Conservation (phyloP, 2,888 invertebrate species). For the Tetheella fluctuosa region DNA sequence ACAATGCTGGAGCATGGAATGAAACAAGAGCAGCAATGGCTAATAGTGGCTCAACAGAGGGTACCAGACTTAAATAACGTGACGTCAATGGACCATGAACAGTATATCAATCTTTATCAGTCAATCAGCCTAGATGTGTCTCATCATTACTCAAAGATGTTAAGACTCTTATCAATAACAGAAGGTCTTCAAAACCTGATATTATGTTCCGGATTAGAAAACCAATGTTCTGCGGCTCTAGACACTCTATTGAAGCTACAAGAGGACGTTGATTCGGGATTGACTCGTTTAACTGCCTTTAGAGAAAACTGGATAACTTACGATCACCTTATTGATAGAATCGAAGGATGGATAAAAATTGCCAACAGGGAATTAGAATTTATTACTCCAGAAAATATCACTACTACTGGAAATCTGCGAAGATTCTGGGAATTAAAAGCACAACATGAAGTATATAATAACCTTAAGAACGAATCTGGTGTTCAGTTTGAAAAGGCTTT, state of each 20-base stretch:
- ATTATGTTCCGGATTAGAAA: constrained; percentile 89
- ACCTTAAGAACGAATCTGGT: constrained; percentile 89
- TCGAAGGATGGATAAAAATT: constrained; percentile 90
- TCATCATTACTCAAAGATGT: constrained; percentile 90
- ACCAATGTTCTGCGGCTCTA: constrained; percentile 88
- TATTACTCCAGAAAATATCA: constrained; percentile 86
- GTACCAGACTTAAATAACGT: constrained; percentile 92
- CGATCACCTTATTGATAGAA: constrained; percentile 88
- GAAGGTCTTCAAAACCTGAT: constrained; percentile 90
- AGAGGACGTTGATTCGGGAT: constrained; percentile 89
- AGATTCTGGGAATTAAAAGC: constrained; percentile 96
- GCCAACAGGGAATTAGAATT: constrained; percentile 88
- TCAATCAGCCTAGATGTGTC: constrained; percentile 91
- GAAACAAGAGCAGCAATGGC: constrained; percentile 92
- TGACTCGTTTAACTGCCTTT: constrained; percentile 89
- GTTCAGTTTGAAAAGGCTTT: constrained; percentile 90
- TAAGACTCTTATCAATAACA: constrained; percentile 89
- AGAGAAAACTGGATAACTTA: constrained; percentile 91
- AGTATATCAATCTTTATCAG: constrained; percentile 92
- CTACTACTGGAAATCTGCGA: constrained; percentile 88
- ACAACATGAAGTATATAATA: constrained; percentile 92
- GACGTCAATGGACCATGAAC: constrained; percentile 92
- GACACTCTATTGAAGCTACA: constrained; percentile 89
- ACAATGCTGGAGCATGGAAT: constrained; percentile 91
- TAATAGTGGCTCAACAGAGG: constrained; percentile 92